Base-by-base conservation (phyloP, 1,140 invertebrate genomes). In the Saxidomus purpurata region DNA sequence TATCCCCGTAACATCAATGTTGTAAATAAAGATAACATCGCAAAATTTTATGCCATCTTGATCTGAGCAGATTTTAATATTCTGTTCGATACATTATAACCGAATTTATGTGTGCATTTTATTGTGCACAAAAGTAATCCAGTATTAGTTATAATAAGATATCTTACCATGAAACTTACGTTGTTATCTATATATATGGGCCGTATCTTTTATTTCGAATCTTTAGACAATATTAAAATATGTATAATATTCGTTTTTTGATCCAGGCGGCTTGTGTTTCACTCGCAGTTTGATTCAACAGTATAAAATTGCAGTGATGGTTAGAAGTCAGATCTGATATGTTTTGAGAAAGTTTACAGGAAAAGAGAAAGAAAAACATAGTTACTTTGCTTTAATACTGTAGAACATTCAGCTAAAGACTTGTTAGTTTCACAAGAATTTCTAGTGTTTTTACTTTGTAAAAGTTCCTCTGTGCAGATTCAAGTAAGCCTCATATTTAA, bases 21-120 rank as follows among this genome's bases (percentile, higher is more conserved):
- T 85, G 83, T 85, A 85, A 85, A 63, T 49, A 74, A 49, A 8
- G 83, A 85, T 85, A 85, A 74, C 40, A 85, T 85, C 83, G 43
- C 43, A 34, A 79, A 52, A 55, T 79, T 52, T 79, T 55, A 79
- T 36, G 76, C 76, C 22, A 43, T 55, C 76, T 55, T 79, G 59
- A 63, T 63, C 59, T 63, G 6, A 25, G 59, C 67, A 71, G 34
- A 40, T 28, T 71, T 36, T 36, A 43, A 28, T 38, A 71, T 71
- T 40, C 34, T n/a, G 22, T 71, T 71, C 38, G 67, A 71, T 71
- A 31, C 25, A 17, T 36, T 36, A 40, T 28, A 38, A 15, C 67
- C 17, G 34, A 71, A 31, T 38, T 71, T 38, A 71, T 71, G 13
- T 28, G 38, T 71, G 34, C 36, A 71, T 71, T 38, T 71, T 13